phyloP scores from a whole-genome alignment of 2,113 vertebrate genomes.

The Excalfactoria chinensis region DNA sequence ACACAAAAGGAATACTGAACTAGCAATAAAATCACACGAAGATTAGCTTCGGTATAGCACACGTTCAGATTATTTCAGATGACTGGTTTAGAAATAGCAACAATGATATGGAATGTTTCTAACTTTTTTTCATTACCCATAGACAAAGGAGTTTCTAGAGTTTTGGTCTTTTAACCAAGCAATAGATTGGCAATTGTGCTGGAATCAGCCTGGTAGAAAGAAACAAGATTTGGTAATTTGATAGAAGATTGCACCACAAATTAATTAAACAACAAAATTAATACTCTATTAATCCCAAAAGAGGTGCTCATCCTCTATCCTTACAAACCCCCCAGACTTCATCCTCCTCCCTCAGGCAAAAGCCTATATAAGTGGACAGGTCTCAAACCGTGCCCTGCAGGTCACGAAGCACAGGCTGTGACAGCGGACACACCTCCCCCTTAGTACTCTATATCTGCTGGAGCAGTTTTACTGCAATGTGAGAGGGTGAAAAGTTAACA shows the following conservation, averaged over 20 bases:
- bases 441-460: neutral
- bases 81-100: neutral
- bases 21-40: neutral
- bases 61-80: neutral
- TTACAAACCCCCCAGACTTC: neutral
- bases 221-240: neutral
- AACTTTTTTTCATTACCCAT: neutral
- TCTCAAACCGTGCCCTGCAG: neutral
- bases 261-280: neutral
- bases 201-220: neutral
- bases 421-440: neutral
- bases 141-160: neutral
- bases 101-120: neutral
- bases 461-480: neutral
- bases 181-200: neutral
- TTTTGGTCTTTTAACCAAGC: neutral
- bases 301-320: neutral
- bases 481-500: slow-evolving; percentile 41
- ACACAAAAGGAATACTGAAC: neutral
- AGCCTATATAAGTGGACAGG: neutral
- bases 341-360: neutral
- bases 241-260: neutral
- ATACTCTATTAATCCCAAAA: neutral
- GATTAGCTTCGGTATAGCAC: neutral
- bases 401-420: neutral